These are phyloP conservation scores for Heliconius hortense DNA, from an alignment of 2,888 invertebrate genomes.

Conservation along the genomic window DNA sequence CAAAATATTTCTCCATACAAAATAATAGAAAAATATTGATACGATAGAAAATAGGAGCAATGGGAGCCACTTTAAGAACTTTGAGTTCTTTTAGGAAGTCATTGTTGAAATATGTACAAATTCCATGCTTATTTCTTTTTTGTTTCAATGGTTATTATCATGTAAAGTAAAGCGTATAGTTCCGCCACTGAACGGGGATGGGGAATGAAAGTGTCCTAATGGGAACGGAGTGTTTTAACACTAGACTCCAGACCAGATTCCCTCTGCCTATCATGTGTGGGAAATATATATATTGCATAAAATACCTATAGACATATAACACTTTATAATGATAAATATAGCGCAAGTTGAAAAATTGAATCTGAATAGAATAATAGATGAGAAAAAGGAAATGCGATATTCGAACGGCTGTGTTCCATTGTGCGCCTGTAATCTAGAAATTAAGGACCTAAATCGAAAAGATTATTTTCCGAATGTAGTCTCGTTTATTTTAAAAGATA, in stretches of 20 bases:
- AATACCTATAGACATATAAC: not conserved
- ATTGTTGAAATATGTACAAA: no score
- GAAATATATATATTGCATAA: no score
- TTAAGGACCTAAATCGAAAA: slow-evolving; percentile 19
- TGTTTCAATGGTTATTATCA: no score
- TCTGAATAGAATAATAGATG: slow-evolving; percentile 7
- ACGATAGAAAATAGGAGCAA: not conserved
- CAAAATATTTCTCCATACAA: slow-evolving; percentile 9
- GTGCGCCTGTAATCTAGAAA: slow-evolving; percentile 23
- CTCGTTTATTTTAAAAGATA: slow-evolving; percentile 29
- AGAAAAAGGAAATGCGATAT: slow-evolving; percentile 24
- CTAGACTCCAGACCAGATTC: no score
- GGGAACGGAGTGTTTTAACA: no score
- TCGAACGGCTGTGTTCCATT: slow-evolving; percentile 13
- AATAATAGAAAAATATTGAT: not conserved
- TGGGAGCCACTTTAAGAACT: not conserved
- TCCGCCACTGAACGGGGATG: no score
- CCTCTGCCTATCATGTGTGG: no score
- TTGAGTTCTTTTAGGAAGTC: no score
- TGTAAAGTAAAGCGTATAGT: no score
- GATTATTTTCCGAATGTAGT: slow-evolving; percentile 26
- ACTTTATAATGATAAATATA: slow-evolving; percentile 3
- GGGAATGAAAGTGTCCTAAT: no score
- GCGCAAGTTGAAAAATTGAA: slow-evolving; percentile 5
- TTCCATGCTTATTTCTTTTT: not conserved